Evolutionary conservation across 2,797 vertebrate species (phyloP).

Genomic region (Bryconaethiops microstoma): DNA sequence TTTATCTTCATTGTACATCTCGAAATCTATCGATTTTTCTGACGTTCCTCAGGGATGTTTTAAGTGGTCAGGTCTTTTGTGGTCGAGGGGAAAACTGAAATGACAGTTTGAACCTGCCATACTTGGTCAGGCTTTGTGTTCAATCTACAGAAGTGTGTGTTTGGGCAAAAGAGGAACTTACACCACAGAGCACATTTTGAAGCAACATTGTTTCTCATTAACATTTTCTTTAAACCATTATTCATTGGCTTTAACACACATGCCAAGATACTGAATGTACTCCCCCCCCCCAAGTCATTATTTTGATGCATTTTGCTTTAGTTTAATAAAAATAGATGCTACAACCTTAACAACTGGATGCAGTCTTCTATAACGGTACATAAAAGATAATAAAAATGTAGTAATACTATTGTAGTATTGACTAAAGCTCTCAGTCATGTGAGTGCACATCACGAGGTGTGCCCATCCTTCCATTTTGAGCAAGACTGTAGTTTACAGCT

Average conservation of each 20-base stretch:
- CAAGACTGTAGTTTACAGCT: background rate
- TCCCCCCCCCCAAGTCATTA: too few relatives aligned
- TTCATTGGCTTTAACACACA: background rate
- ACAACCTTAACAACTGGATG: background rate
- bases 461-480: background rate
- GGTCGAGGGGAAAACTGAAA: background rate
- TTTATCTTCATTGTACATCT: background rate
- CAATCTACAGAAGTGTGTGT: background rate
- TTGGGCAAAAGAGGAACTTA: background rate
- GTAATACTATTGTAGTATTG: background rate
- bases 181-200: background rate
- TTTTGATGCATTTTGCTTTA: background rate
- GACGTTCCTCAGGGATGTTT: background rate
- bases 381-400: background rate
- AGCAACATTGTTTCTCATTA: background rate
- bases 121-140: background rate
- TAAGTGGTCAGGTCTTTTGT: background rate
- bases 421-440: background rate
- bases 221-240: background rate
- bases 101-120: background rate
- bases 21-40: background rate
- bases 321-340: slow-evolving; percentile 3
- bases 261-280: slow-evolving; percentile 13
- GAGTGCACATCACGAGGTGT: background rate
- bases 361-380: background rate